A percentile compares a stretch with the other conserved stretches of the same genome.
Conservation (phyloP, 2,113 vertebrate genomes). For the Brienomyrus brachyistius region DNA sequence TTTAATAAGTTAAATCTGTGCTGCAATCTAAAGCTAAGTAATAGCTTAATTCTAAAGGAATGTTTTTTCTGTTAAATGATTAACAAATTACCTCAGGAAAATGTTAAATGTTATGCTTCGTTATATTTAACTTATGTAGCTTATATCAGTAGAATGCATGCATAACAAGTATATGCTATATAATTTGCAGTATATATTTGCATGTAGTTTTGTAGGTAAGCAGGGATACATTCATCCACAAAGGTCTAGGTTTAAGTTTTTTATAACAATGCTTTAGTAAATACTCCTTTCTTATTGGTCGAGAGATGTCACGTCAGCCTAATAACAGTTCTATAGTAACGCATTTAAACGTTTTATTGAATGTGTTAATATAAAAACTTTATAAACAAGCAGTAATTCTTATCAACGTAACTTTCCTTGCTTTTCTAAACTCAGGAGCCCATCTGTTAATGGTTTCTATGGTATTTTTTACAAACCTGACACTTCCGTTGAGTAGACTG, state of each 20-base stretch:
- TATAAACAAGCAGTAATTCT: not conserved
- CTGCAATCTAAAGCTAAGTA: not conserved
- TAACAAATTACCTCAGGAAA: not conserved
- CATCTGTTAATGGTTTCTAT: not conserved
- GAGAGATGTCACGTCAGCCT: not conserved
- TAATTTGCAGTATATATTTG: not conserved
- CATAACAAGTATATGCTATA: not conserved
- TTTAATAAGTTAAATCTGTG: not conserved
- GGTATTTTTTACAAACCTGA: not conserved
- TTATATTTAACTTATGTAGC: not conserved
- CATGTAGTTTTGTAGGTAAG: not conserved
- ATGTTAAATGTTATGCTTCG: not conserved
- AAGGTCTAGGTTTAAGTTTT: not conserved
- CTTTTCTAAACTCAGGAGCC: not conserved
- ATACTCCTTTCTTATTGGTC: not conserved
- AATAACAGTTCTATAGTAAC: not conserved
- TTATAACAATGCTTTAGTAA: not conserved
- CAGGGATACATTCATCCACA: not conserved
- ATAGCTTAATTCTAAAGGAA: not conserved
- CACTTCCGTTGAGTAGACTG: not conserved
- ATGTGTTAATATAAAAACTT: not conserved
- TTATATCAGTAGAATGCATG: not conserved
- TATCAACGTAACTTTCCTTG: not conserved
- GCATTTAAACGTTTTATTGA: not conserved
- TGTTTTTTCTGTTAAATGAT: not conserved